A percentile compares a stretch with the other conserved stretches of the same genome.
These are phyloP conservation scores for Hypsibius dujardini DNA, from an alignment of 1,140 invertebrate genomes.

Conservation along the genomic window DNA sequence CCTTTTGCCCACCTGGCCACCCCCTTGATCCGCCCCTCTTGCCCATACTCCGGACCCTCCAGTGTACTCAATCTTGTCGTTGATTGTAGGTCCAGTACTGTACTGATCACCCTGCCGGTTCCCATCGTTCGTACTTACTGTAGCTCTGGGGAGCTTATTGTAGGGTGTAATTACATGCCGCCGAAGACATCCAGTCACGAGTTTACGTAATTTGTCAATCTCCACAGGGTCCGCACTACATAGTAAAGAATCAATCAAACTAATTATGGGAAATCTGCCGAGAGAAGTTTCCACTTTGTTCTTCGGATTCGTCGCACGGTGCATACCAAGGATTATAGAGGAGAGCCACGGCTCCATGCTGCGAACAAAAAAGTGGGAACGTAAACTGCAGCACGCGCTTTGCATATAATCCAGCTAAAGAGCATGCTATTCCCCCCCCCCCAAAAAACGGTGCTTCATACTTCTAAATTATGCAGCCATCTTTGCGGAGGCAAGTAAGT, in stretches of 20 bases:
- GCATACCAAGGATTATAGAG: constrained; percentile 77
- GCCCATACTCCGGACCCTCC: no score
- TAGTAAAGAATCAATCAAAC: no score
- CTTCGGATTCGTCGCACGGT: no score
- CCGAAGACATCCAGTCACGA: constrained; percentile 52
- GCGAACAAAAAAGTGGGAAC: constrained; percentile 25
- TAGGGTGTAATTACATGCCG: constrained; percentile 63
- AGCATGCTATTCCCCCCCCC: no score
- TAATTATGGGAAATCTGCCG: no score
- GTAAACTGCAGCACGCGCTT: constrained; percentile 1
- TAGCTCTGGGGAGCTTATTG: constrained; percentile 40
- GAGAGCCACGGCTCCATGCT: constrained; percentile 65
- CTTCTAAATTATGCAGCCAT: constrained; percentile 65
- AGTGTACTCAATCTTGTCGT: no score
- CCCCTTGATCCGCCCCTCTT: no score
- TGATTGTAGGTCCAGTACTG: no score
- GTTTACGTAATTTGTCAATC: constrained; percentile 43
- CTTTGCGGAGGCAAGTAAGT: constrained; percentile 57
- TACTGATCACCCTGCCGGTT: constrained; percentile 20
- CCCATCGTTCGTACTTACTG: constrained; percentile 44
- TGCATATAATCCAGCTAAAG: no score
- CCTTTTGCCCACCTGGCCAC: no score
- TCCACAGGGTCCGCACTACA: constrained; percentile 49
- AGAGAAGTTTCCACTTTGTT: no score
- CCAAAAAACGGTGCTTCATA: constrained; percentile 29